Base-by-base conservation (phyloP, 1,140 invertebrate genomes). In the Amyelois transitella region DNA sequence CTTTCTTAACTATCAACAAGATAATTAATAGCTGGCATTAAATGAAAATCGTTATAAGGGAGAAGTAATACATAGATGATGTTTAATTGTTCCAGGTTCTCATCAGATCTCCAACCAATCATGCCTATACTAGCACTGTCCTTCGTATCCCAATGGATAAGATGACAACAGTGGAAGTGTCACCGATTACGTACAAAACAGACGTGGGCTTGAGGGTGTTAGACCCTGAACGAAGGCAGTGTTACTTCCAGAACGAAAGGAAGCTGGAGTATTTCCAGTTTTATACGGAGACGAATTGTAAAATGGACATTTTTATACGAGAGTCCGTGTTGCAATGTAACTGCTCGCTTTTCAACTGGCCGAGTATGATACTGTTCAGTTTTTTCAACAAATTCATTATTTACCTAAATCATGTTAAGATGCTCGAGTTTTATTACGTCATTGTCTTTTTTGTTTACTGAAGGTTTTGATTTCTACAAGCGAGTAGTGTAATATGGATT, bases 231-330 rank as follows among this genome's bases (percentile, higher is more conserved):
- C 87, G 88, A 53, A 77, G 92, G 8, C 89, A 90, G 52, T 93
- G 92, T 58, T 91, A 89, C 58, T 92, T 92, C 57, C 86, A 90
- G 17, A 76, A 84, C 1, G 92, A 93, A 65, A 89, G 87, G 50
- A 76, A 77, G 4, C 65, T 93, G 8, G 62, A 80, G 12, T 76
- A 75, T 43, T 89, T 77, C 28, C 61, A 77, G 4, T 87, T 73
- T 24, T 89, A 89, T 48, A 86, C 84, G 0, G 77, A 77, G 18
- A 76, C 62, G 18, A 89, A 89, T 43, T 89, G 87, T 43, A 76
- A 87, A 52, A 69, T 77, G 17, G 84, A 89, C 38, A 52, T 83
- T 5, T 69, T 80, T 55, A 73, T 87, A 1, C 59, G 63, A 10
- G 71, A 83, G 32, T 74, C 78, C 0, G 69, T 65, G 43, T 57